phyloP scores from a whole-genome alignment of 1,140 invertebrate species.

The Aphis gossypii region DNA sequence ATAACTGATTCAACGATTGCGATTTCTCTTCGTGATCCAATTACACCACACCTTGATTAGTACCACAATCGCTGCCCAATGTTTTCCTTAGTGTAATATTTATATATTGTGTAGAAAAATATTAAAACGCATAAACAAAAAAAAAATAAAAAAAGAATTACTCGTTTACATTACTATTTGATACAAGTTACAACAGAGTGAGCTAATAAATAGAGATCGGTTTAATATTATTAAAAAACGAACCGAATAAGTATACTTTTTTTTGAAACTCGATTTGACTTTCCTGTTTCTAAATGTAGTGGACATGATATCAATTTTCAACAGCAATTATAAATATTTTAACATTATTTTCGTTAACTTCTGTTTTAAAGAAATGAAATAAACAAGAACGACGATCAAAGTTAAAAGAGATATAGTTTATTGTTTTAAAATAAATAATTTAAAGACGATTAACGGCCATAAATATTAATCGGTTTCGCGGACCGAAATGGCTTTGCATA shows the following conservation, averaged over 20 bases:
- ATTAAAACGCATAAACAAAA: background rate
- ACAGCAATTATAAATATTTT: background rate
- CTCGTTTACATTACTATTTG: background rate
- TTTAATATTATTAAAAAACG: background rate
- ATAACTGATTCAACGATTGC: background rate
- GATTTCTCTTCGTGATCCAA: slow-evolving; percentile 3
- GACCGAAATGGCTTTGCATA: background rate
- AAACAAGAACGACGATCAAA: background rate
- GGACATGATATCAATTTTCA: background rate
- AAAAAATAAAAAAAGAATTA: background rate
- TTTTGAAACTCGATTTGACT: background rate
- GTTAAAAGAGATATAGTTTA: too few species aligned
- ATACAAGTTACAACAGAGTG: too few species aligned
- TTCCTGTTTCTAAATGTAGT: background rate
- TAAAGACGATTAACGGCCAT: background rate
- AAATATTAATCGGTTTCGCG: background rate
- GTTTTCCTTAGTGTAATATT: background rate
- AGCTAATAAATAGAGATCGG: background rate
- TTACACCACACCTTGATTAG: background rate
- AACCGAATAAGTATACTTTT: background rate
- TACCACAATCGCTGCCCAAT: background rate
- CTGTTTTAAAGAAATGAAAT: background rate
- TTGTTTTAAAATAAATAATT: too few species aligned
- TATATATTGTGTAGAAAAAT: background rate
- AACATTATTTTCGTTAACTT: background rate